phyloP scores from a whole-genome alignment of 1,140 invertebrate genomes.

The Agraylea sexmaculata region DNA sequence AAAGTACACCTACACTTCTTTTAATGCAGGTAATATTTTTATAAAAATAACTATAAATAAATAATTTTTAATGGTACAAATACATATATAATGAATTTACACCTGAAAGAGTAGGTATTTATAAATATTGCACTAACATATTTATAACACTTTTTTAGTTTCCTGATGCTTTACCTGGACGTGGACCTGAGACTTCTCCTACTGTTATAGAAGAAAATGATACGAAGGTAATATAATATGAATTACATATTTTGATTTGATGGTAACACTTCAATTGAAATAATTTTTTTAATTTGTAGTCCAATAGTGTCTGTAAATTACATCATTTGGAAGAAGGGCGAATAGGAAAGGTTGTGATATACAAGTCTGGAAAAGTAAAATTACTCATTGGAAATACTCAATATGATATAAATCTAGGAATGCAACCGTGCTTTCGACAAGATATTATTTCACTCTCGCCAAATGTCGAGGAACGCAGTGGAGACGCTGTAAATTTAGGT shows the following conservation, averaged over 20 bases:
- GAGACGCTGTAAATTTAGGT: conserved; percentile 29
- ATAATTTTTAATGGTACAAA: background rate
- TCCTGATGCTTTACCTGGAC: conserved; percentile 39
- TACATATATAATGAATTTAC: background rate
- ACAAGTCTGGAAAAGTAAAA: conserved; percentile 42
- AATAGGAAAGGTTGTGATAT: conserved; percentile 43
- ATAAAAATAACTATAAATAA: too few relatives aligned
- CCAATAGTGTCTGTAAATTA: conserved; percentile 28
- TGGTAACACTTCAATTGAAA: conserved; percentile 3
- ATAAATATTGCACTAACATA: conserved; percentile 1
- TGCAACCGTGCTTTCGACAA: conserved; percentile 30
- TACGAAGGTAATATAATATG: conserved; percentile 18
- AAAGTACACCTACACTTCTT: conserved; percentile 29
- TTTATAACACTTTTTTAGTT: conserved; percentile 24
- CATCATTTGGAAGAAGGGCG: conserved; percentile 41
- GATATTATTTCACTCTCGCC: conserved; percentile 29
- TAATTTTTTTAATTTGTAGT: conserved; percentile 19
- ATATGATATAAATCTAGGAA: conserved; percentile 39
- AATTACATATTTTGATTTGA: conserved; percentile 4
- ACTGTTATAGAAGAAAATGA: conserved; percentile 15
- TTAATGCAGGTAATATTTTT: conserved; percentile 28
- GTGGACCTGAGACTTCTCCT: conserved; percentile 22
- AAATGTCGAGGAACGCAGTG: conserved; percentile 26
- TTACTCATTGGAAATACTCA: conserved; percentile 39
- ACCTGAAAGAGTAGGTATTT: background rate